These are phyloP conservation scores for Apeltes quadracus DNA, from an alignment of 2,113 vertebrate genomes.

Conservation along the genomic window DNA sequence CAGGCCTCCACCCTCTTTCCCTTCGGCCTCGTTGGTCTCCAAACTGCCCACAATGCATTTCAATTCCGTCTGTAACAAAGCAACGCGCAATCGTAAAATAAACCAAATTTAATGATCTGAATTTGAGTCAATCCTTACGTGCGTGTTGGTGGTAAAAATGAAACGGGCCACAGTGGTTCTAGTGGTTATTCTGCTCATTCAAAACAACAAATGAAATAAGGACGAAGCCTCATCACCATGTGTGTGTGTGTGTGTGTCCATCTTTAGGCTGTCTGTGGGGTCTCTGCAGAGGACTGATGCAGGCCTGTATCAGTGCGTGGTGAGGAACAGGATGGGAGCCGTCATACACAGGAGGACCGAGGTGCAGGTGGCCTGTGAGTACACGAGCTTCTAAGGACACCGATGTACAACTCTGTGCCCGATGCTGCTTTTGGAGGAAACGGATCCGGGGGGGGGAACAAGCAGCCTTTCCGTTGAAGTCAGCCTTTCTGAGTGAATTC, in stretches of 20 bases:
- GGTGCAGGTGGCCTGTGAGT: constrained; percentile 92
- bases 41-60: not conserved
- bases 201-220: constrained; percentile 1
- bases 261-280: constrained; percentile 81
- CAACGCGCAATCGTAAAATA: not conserved
- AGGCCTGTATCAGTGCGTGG: constrained; percentile 87
- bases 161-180: no score
- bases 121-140: no score
- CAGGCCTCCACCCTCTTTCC: constrained; percentile 23
- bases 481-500: not conserved
- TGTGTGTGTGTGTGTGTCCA: constrained; percentile 20
- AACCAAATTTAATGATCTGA: not conserved
- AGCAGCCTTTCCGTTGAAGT: not conserved
- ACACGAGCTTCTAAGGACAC: constrained; percentile 4
- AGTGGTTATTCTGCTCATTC: constrained; percentile 8
- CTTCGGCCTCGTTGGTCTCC: constrained; percentile 22
- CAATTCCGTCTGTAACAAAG: not conserved
- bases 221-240: not conserved
- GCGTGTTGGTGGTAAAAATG: not conserved
- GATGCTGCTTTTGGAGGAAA: not conserved
- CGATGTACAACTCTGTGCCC: not conserved
- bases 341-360: constrained; percentile 85
- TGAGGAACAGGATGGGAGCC: constrained; percentile 89
- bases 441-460: not conserved
- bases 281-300: constrained; percentile 82